phyloP scores from a whole-genome alignment of 2,797 vertebrate genomes.

The Syngnathus rostellatus region DNA sequence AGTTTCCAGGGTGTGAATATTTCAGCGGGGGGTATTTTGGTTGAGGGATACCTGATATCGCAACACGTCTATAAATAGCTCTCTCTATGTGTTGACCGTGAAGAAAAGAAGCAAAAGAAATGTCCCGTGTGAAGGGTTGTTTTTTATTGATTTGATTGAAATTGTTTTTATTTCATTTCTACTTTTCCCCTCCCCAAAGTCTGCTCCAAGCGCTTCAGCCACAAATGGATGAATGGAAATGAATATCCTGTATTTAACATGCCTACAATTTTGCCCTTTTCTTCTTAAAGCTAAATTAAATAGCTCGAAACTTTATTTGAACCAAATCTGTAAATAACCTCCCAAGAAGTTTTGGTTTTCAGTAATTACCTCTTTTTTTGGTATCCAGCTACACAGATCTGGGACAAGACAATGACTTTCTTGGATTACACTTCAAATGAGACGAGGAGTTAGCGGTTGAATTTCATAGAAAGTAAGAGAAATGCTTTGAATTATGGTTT shows the following conservation, averaged over 20 bases:
- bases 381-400: slow-evolving; percentile 32
- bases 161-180: too few species aligned
- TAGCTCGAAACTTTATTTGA: background rate
- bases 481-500: slow-evolving; percentile 58
- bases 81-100: slow-evolving; percentile 8
- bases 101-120: too few species aligned
- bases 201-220: background rate
- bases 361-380: slow-evolving; percentile 15
- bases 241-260: background rate
- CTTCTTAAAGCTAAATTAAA: background rate
- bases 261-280: background rate
- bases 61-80: slow-evolving; percentile 22
- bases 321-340: background rate
- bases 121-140: too few species aligned
- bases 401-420: slow-evolving; percentile 31
- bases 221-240: background rate
- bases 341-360: slow-evolving; percentile 18
- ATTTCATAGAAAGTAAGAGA: slow-evolving; percentile 46
- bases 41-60: slow-evolving; percentile 22
- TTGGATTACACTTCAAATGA: slow-evolving; percentile 40
- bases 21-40: slow-evolving; percentile 15
- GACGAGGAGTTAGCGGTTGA: slow-evolving; percentile 48
- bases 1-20: slow-evolving; percentile 35
- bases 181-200: background rate
- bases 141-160: too few species aligned